phyloP scores from a whole-genome alignment of 2,888 invertebrate genomes.

The Neoitamus cyanurus region DNA sequence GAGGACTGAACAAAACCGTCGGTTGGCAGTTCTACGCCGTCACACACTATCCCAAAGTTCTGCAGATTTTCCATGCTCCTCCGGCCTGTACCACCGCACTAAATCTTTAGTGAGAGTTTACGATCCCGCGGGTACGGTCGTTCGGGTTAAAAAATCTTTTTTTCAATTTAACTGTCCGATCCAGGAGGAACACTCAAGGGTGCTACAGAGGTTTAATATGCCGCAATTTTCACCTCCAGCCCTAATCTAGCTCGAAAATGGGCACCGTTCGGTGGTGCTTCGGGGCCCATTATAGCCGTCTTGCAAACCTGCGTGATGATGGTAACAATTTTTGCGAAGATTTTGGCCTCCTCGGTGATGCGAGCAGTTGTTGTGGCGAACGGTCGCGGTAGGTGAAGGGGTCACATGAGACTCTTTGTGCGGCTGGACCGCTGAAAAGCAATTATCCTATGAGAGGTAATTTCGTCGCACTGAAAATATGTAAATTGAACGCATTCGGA shows the following conservation, averaged over 20 bases:
- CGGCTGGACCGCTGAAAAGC: neutral
- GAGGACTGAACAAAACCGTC: slow-evolving; percentile 21
- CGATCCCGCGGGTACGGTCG: slow-evolving; percentile 67
- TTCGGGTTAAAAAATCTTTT: slow-evolving; percentile 58
- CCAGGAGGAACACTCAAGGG: too few relatives aligned
- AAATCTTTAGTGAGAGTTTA: slow-evolving; percentile 67
- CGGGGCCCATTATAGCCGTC: neutral
- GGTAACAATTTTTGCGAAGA: neutral
- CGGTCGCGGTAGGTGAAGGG: neutral
- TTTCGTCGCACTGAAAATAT: neutral
- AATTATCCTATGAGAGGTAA: slow-evolving; percentile 8
- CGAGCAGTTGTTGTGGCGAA: neutral
- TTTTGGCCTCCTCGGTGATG: neutral
- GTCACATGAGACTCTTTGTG: neutral
- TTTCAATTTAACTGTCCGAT: too few relatives aligned
- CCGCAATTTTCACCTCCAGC: neutral
- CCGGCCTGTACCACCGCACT: slow-evolving; percentile 59
- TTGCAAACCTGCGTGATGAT: neutral
- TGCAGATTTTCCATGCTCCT: slow-evolving; percentile 32
- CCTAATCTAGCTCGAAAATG: neutral
- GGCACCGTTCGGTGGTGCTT: neutral
- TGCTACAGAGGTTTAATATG: slow-evolving; percentile 8
- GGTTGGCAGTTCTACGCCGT: slow-evolving; percentile 29
- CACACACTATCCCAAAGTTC: slow-evolving; percentile 28
- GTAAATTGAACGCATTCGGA: slow-evolving; percentile 6